A percentile compares a stretch with the other conserved stretches of the same genome.
These are phyloP conservation scores for Bolinopsis microptera DNA, from an alignment of 37 sponge, comb jelly and placozoan species.

Conservation along the genomic window DNA sequence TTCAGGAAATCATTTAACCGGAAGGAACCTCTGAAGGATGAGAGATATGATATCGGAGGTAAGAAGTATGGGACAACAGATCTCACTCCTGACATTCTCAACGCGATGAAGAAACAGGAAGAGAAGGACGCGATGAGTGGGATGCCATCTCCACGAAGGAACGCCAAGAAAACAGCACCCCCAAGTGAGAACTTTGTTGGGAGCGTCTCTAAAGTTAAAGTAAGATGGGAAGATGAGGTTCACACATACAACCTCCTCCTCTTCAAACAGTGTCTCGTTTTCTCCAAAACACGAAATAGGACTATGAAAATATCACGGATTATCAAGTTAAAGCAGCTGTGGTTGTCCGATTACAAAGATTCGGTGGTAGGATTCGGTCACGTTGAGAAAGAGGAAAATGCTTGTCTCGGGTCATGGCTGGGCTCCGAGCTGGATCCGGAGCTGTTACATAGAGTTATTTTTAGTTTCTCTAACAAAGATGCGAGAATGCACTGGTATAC, in stretches of 20 bases:
- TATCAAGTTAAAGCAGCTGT: constrained; percentile 20
- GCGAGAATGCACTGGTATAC: neutral
- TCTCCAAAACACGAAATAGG: neutral
- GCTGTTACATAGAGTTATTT: neutral
- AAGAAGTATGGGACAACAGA: neutral
- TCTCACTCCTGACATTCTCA: constrained; percentile 31
- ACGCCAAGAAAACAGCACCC: neutral
- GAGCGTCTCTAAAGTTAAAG: constrained; percentile 16
- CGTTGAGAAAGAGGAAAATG: constrained; percentile 5
- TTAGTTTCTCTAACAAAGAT: constrained; percentile 14
- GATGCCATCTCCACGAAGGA: neutral
- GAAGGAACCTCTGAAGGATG: neutral
- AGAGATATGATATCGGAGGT: neutral
- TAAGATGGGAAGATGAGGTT: constrained; percentile 11
- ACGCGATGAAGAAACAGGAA: constrained; percentile 15
- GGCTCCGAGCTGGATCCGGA: neutral
- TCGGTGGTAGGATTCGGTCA: neutral
- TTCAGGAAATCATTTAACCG: neutral
- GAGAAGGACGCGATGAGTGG: neutral
- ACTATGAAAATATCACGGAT: neutral
- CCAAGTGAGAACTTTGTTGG: neutral
- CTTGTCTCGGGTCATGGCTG: neutral
- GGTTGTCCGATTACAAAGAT: constrained; percentile 2
- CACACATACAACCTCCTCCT: neutral
- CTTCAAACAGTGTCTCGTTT: constrained; percentile 10